A percentile compares a stretch with the other conserved stretches of the same genome.
These are phyloP conservation scores for Cisticola juncidis DNA, from an alignment of 2,113 vertebrate genomes.

Conservation along the genomic window DNA sequence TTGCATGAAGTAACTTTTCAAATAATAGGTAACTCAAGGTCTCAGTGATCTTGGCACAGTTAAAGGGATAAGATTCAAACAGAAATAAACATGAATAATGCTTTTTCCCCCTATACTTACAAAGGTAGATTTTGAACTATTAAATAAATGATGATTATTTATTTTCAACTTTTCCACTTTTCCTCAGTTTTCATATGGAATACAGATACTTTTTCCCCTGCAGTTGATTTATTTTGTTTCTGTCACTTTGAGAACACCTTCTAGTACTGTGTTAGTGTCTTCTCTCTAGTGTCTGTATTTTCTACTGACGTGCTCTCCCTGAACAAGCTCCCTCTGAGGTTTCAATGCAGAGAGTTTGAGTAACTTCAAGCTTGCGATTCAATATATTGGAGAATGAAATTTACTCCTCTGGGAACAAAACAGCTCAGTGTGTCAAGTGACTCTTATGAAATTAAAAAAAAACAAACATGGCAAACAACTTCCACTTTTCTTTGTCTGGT, in stretches of 20 bases:
- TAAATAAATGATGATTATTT: not conserved
- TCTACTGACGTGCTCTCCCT: not conserved
- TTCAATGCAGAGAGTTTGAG: not conserved
- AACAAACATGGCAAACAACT: not conserved
- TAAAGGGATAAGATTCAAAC: not conserved
- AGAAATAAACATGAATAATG: not conserved
- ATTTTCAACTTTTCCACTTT: not conserved
- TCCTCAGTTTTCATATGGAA: not conserved
- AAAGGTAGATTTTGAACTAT: not conserved
- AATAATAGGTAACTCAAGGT: slow-evolving; percentile 12
- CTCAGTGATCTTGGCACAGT: not conserved
- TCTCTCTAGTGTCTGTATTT: not conserved
- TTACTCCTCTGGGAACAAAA: not conserved
- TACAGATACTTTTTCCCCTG: not conserved
- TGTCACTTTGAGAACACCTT: not conserved
- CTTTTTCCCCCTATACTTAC: not conserved
- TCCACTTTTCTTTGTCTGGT: not conserved
- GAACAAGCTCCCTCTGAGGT: not conserved
- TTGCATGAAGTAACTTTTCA: slow-evolving; percentile 3
- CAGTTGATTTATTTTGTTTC: not conserved
- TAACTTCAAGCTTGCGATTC: not conserved
- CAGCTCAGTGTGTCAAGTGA: not conserved
- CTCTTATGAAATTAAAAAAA: not conserved
- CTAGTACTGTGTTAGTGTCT: not conserved
- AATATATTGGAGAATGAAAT: not conserved